These are phyloP conservation scores for Lepilemur ruficaudatus DNA, from an alignment of 2,797 vertebrate species.

Conservation along the genomic window DNA sequence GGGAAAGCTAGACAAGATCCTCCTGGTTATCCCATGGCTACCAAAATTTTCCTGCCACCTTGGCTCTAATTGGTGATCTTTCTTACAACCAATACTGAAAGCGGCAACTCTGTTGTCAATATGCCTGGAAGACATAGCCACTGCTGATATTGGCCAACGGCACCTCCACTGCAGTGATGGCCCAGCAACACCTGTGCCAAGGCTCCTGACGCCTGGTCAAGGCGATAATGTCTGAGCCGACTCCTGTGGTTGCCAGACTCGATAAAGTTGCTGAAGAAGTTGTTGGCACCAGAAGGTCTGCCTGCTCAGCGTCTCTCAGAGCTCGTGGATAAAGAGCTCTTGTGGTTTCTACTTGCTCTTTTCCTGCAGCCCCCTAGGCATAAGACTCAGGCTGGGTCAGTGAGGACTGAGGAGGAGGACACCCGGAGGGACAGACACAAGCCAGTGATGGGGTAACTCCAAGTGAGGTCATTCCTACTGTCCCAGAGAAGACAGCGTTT, in stretches of 20 bases:
- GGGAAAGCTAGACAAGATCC: background rate
- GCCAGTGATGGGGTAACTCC: background rate
- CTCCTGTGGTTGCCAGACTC: background rate
- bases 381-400: background rate
- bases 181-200: background rate
- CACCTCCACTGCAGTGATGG: background rate
- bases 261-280: background rate
- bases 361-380: background rate
- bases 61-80: background rate
- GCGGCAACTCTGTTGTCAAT: background rate
- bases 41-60: background rate
- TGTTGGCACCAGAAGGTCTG: background rate
- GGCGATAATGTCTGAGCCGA: background rate
- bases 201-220: background rate
- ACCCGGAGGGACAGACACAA: background rate
- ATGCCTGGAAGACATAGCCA: background rate
- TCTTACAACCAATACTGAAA: background rate
- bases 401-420: background rate
- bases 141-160: background rate
- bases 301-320: background rate
- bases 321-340: background rate
- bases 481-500: background rate
- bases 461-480: fast-evolving
- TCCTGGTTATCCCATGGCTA: background rate
- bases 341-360: background rate